Conservation (phyloP, 2,888 invertebrate species). For the Papilio demoleus region DNA sequence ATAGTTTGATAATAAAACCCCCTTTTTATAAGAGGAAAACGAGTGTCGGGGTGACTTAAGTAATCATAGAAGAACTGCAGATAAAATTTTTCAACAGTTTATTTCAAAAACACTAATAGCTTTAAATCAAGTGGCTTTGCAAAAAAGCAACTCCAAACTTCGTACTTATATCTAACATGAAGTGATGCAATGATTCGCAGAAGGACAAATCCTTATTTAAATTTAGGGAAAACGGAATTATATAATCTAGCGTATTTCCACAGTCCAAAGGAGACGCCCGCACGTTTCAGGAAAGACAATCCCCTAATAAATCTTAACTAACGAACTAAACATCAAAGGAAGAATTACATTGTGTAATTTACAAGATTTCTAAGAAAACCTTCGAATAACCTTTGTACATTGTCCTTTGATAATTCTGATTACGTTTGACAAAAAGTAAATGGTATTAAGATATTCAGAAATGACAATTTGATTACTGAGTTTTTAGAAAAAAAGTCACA, state of each 20-base stretch:
- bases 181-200: background rate
- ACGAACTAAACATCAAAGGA: slow-evolving; percentile 27
- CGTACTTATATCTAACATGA: too few relatives aligned
- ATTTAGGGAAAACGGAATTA: slow-evolving; percentile 8
- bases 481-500: too few relatives aligned
- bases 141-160: too few relatives aligned
- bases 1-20: too few relatives aligned
- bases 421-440: background rate
- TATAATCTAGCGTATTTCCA: slow-evolving; percentile 5
- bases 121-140: too few relatives aligned
- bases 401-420: slow-evolving; percentile 17
- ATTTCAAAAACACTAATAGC: too few relatives aligned
- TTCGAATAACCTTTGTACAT: slow-evolving; percentile 11
- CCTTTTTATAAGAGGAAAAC: too few relatives aligned
- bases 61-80: too few relatives aligned
- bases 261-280: slow-evolving; percentile 3
- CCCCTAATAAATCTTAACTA: slow-evolving; percentile 16
- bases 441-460: background rate
- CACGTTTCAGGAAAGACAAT: slow-evolving; percentile 12
- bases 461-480: too few relatives aligned
- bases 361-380: slow-evolving; percentile 7
- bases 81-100: too few relatives aligned
- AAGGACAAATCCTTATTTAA: background rate
- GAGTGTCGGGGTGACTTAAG: too few relatives aligned
- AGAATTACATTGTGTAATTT: slow-evolving; percentile 16